Conservation (phyloP, 1,140 invertebrate genomes). For the Parasteatoda tepidariorum region DNA sequence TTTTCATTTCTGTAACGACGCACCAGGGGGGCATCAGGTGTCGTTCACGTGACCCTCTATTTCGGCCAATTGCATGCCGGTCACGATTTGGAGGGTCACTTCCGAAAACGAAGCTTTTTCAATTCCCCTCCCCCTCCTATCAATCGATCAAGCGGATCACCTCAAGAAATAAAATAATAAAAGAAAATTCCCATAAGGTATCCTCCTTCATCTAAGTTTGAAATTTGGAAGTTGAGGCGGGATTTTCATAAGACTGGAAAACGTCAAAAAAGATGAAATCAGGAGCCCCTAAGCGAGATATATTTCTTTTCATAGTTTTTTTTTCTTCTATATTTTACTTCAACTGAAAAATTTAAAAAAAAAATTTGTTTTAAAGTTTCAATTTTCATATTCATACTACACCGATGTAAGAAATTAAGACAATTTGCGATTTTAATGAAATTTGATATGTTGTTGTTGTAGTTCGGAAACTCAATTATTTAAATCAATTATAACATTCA, state of each 20-base stretch:
- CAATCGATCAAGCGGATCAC: constrained; percentile 30
- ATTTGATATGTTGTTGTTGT: too few relatives aligned
- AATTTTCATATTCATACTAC: too few relatives aligned
- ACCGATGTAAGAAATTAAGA: too few relatives aligned
- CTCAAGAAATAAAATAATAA: constrained; percentile 17
- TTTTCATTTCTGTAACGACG: constrained; percentile 55
- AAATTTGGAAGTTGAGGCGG: not conserved
- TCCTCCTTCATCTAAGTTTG: not conserved
- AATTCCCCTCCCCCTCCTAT: not conserved
- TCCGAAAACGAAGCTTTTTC: not conserved
- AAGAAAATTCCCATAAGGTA: constrained; percentile 12
- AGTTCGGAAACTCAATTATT: too few relatives aligned
- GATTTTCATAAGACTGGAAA: constrained; percentile 36
- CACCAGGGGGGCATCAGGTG: constrained; percentile 54
- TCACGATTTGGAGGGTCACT: constrained; percentile 54
- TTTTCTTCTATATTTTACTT: too few relatives aligned
- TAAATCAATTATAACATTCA: too few relatives aligned
- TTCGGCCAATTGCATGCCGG: constrained; percentile 27
- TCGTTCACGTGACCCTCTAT: constrained; percentile 26
- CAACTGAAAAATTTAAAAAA: not conserved
- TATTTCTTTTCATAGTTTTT: too few relatives aligned
- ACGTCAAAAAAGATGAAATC: constrained; percentile 30
- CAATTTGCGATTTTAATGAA: too few relatives aligned
- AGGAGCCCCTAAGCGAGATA: not conserved
- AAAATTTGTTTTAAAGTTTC: not conserved